Evolutionary conservation across 2,113 vertebrate genomes (phyloP).

Genomic region (Hippocampus mohnikei): DNA sequence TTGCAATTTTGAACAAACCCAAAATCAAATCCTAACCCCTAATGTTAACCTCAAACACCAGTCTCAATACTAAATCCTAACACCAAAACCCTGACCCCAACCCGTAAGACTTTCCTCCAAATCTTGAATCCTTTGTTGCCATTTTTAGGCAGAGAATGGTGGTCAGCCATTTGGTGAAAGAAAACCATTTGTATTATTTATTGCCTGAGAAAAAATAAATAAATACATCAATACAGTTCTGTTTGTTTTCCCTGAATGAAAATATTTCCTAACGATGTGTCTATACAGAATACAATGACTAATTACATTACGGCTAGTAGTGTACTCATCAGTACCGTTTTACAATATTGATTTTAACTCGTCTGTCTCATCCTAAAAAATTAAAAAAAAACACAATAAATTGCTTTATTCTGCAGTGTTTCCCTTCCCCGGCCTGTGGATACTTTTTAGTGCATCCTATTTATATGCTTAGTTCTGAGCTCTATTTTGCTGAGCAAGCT

Average conservation of each 20-base stretch:
- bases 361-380: neutral
- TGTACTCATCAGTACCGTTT: neutral
- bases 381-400: neutral
- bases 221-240: neutral
- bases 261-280: neutral
- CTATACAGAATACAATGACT: neutral
- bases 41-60: neutral
- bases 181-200: neutral
- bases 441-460: neutral
- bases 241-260: neutral
- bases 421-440: neutral
- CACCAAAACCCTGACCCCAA: neutral
- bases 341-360: neutral
- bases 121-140: neutral
- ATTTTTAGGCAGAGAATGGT: neutral
- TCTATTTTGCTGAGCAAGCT: constrained; percentile 4
- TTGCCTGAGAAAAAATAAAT: neutral
- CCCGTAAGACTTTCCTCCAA: neutral
- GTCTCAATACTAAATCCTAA: neutral
- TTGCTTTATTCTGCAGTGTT: neutral
- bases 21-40: neutral
- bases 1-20: neutral
- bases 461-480: neutral
- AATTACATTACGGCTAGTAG: neutral
- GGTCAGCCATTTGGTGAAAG: neutral